Evolutionary conservation across 2,888 invertebrate genomes (phyloP).

Genomic region (Smittia sp.): DNA sequence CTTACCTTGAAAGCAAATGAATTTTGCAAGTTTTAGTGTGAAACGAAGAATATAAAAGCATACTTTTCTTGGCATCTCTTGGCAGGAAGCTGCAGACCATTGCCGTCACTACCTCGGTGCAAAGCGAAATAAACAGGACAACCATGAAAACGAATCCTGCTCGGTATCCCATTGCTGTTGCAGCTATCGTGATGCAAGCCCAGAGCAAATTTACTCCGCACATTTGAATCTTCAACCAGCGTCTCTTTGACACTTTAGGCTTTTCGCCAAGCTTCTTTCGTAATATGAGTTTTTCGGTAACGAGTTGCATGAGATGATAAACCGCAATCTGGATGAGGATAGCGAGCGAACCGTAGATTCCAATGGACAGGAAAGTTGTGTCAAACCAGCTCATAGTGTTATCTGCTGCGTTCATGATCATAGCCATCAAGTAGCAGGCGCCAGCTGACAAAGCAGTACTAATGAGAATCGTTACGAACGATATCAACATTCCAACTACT

Average conservation of each 20-base stretch:
- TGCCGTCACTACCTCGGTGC: conserved; percentile 45
- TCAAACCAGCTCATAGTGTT: conserved; percentile 62
- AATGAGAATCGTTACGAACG: conserved; percentile 14
- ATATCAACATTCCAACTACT: conserved; percentile 3
- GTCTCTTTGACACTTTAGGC: too few relatives aligned
- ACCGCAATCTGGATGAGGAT: conserved; percentile 14
- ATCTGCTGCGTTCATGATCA: conserved; percentile 52
- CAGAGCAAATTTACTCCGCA: conserved; percentile 48
- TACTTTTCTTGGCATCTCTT: background rate
- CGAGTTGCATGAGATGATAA: background rate
- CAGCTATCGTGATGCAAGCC: conserved; percentile 46
- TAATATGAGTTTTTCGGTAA: background rate
- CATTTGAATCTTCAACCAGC: conserved; percentile 38
- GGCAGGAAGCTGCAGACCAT: conserved; percentile 23
- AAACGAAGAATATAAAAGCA: background rate
- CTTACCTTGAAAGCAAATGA: background rate
- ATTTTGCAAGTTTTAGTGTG: background rate
- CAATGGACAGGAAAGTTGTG: conserved; percentile 56
- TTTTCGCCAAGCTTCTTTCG: too few relatives aligned
- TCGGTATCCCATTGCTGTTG: conserved; percentile 47
- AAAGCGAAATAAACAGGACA: conserved; percentile 45
- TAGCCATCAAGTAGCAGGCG: conserved; percentile 47
- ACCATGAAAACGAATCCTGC: conserved; percentile 47
- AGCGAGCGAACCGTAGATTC: conserved; percentile 48
- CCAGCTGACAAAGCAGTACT: conserved; percentile 46